Percentiles rank a stretch among this genome's conserved stretches.
phyloP scores from a whole-genome alignment of 2,113 vertebrate genomes.

The Opisthocomus hoazin region DNA sequence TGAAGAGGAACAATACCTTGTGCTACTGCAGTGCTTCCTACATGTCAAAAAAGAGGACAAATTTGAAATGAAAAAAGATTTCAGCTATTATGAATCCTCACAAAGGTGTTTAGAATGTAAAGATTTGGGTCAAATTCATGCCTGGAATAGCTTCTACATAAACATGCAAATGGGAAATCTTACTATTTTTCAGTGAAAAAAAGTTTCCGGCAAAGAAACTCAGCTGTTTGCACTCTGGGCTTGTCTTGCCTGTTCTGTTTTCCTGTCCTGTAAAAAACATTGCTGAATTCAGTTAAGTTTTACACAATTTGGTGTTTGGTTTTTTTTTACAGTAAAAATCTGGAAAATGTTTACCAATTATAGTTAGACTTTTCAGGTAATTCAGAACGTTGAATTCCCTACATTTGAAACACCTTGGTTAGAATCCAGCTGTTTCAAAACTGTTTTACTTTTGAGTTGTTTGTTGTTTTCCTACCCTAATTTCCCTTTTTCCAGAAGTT shows the following conservation, averaged over 20 bases:
- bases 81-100: neutral
- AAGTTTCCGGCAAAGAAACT: neutral
- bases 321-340: neutral
- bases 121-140: neutral
- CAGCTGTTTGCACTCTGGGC: neutral
- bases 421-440: neutral
- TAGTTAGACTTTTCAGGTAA: neutral
- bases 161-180: neutral
- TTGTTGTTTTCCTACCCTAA: neutral
- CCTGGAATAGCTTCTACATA: neutral
- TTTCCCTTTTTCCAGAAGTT: neutral
- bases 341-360: neutral
- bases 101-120: neutral
- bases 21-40: neutral
- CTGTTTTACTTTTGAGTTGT: neutral
- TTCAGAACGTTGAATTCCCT: neutral
- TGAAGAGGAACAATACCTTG: neutral
- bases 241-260: neutral
- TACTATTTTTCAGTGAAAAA: neutral
- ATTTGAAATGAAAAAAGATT: neutral
- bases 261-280: neutral
- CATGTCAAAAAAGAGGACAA: neutral
- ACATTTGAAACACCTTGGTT: neutral
- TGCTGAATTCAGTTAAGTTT: neutral
- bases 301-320: neutral